Evolutionary conservation across 1,140 invertebrate species (phyloP).

Genomic region (Littorina saxatilis): DNA sequence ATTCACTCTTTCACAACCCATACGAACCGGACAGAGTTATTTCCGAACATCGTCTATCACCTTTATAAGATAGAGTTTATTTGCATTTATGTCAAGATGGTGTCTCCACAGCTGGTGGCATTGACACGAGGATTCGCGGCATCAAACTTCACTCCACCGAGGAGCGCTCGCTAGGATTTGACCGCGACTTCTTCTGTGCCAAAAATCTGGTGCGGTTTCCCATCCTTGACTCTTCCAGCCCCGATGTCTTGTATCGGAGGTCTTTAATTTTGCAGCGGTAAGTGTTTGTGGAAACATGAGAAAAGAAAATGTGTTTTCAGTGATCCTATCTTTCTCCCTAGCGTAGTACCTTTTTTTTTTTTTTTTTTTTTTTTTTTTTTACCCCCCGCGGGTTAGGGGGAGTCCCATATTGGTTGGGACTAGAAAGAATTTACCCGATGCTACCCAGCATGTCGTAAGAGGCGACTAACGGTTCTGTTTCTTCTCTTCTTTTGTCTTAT

Average conservation of each 20-base stretch:
- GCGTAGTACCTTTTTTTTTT: background rate
- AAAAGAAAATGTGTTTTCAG: background rate
- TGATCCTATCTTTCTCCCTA: background rate
- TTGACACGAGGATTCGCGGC: slow-evolving; percentile 71
- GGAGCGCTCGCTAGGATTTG: slow-evolving; percentile 69
- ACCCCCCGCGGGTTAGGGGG: too few species aligned
- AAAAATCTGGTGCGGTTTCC: slow-evolving; percentile 70
- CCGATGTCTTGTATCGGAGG: slow-evolving; percentile 66
- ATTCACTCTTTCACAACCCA: too few species aligned
- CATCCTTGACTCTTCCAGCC: slow-evolving; percentile 64
- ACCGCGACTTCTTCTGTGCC: slow-evolving; percentile 67
- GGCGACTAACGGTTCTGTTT: too few species aligned
- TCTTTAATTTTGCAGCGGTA: slow-evolving; percentile 70
- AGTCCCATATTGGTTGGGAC: too few species aligned
- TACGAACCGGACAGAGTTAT: too few species aligned
- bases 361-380: slow-evolving; percentile 1
- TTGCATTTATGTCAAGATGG: too few species aligned
- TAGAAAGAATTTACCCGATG: too few species aligned
- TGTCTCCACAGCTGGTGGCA: slow-evolving; percentile 72
- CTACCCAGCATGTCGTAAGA: too few species aligned
- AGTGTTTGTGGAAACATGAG: slow-evolving; percentile 1
- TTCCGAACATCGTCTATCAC: too few species aligned
- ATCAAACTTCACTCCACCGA: slow-evolving; percentile 72
- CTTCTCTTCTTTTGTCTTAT: too few species aligned
- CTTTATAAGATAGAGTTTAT: too few species aligned